Percentiles rank a stretch among this genome's conserved stretches.
Evolutionary conservation across 2,797 vertebrate species (phyloP).

Genomic region (Pempheris klunzingeri): DNA sequence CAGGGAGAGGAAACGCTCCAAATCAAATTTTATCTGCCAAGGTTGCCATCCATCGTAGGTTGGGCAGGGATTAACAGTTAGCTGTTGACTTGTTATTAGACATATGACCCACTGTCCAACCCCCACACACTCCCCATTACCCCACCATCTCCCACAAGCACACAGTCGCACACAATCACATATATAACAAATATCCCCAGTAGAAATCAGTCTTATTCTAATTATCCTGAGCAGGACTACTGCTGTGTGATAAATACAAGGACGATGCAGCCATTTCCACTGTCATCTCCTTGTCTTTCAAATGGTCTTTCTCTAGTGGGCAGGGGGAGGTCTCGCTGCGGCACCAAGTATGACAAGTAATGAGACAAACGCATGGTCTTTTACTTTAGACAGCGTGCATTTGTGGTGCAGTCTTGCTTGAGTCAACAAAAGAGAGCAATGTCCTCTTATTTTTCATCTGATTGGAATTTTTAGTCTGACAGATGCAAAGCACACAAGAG

Average conservation of each 20-base stretch:
- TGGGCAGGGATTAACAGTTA: conserved; percentile 75
- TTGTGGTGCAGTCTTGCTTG: conserved; percentile 27
- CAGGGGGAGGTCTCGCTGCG: conserved; percentile 26
- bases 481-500: conserved; percentile 61
- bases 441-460: conserved; percentile 43
- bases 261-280: conserved; percentile 75
- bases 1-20: conserved; percentile 73
- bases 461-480: conserved; percentile 77
- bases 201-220: conserved; percentile 80
- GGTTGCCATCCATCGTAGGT: conserved; percentile 73
- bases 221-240: conserved; percentile 70
- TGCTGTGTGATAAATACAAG: conserved; percentile 81
- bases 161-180: conserved; percentile 7
- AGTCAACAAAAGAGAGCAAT: conserved; percentile 44
- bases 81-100: conserved; percentile 78
- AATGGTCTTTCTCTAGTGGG: conserved; percentile 58
- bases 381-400: conserved; percentile 29
- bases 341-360: conserved; percentile 39
- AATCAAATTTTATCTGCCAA: conserved; percentile 81
- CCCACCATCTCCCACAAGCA: conserved; percentile 9
- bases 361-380: conserved; percentile 41
- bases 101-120: conserved; percentile 52
- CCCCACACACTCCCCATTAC: conserved; percentile 28
- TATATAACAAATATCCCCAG: conserved; percentile 61
- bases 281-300: conserved; percentile 76